These are phyloP conservation scores for Erynnis tages DNA, from an alignment of 2,888 invertebrate genomes.

Conservation along the genomic window DNA sequence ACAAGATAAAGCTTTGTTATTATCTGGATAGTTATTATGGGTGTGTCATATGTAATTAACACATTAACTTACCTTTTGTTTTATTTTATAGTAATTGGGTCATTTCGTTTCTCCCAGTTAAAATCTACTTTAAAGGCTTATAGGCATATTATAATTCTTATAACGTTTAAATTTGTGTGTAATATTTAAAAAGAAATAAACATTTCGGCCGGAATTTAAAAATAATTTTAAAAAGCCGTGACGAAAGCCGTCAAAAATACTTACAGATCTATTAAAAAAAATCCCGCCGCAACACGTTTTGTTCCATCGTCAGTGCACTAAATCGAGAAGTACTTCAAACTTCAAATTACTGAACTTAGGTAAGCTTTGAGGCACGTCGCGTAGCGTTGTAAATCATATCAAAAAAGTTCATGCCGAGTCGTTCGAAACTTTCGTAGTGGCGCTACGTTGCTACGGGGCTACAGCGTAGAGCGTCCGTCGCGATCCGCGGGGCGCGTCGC, in stretches of 20 bases:
- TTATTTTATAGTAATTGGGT: too few species aligned
- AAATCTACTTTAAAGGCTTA: too few species aligned
- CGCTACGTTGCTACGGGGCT: slow-evolving; percentile 48
- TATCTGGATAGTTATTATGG: too few species aligned
- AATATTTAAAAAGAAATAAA: too few species aligned
- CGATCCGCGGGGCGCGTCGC: slow-evolving; percentile 61
- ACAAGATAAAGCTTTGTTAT: too few species aligned
- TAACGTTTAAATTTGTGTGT: too few species aligned
- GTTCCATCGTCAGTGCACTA: slow-evolving; percentile 31
- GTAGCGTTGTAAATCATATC: slow-evolving; percentile 23
- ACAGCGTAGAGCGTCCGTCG: slow-evolving; percentile 65
- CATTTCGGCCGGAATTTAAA: background rate
- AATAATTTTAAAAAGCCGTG: background rate
- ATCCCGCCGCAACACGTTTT: slow-evolving; percentile 30
- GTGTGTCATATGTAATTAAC: too few species aligned
- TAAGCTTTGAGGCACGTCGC: slow-evolving; percentile 8
- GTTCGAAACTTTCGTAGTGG: slow-evolving; percentile 47
- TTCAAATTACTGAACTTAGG: slow-evolving; percentile 17
- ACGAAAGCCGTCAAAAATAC: slow-evolving; percentile 37
- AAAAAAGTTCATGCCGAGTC: slow-evolving; percentile 26
- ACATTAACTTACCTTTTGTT: too few species aligned
- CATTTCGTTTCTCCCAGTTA: too few species aligned
- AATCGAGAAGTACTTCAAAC: slow-evolving; percentile 20
- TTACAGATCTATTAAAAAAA: slow-evolving; percentile 48
- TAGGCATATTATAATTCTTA: too few species aligned